A percentile compares a stretch with the other conserved stretches of the same genome.
Evolutionary conservation across 37 sponge, comb jelly and placozoan species (phyloP).

Genomic region (Eunapius fragilis): DNA sequence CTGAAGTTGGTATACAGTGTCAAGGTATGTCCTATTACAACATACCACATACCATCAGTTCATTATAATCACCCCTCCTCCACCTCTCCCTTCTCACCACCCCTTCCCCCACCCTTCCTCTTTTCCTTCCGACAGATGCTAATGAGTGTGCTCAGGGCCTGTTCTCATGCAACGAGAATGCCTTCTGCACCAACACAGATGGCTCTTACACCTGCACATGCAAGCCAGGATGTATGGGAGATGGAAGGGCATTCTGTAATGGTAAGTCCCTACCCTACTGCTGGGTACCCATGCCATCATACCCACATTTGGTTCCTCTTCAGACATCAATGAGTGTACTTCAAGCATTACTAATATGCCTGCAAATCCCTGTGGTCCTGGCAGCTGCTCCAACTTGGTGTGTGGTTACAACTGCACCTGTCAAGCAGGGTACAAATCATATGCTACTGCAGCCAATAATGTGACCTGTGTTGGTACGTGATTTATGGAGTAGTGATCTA

Average conservation of each 20-base stretch:
- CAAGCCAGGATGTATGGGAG: conserved; percentile 6
- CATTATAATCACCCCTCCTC: not conserved
- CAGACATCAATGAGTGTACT: conserved; percentile 16
- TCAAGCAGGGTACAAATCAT: not conserved
- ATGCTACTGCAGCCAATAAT: not conserved
- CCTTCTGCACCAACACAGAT: conserved; percentile 23
- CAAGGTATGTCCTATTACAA: conserved; percentile 2
- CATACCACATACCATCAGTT: not conserved
- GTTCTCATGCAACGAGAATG: conserved; percentile 16
- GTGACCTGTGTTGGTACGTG: not conserved
- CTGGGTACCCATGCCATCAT: not conserved
- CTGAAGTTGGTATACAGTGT: conserved; percentile 44
- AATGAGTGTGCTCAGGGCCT: conserved; percentile 26
- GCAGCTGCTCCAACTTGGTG: conserved; percentile 8
- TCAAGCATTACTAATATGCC: too few relatives aligned
- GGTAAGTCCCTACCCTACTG: not conserved
- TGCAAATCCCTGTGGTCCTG: conserved; percentile 6
- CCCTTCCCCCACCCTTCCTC: too few relatives aligned
- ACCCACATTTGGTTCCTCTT: not conserved
- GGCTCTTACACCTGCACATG: conserved; percentile 40
- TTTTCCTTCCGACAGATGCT: conserved; percentile 14
- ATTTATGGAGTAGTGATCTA: not conserved
- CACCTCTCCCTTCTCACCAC: too few relatives aligned
- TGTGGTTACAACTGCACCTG: conserved; percentile 29
- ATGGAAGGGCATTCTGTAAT: not conserved